These are phyloP conservation scores for Nineta flava DNA, from an alignment of 2,888 invertebrate species.

Conservation along the genomic window DNA sequence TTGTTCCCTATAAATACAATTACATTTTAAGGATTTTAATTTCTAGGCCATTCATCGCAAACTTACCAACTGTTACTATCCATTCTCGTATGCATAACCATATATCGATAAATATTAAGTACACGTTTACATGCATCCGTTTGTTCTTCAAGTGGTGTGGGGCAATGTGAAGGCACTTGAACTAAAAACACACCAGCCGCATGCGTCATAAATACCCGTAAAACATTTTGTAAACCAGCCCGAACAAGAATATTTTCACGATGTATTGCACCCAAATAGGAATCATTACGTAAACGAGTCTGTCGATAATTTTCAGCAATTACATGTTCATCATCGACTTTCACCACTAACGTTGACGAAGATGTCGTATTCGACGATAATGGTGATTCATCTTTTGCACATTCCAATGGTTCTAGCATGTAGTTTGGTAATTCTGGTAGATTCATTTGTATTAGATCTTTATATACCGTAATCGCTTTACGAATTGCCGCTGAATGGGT, in stretches of 20 bases:
- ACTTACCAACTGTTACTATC: conserved; percentile 78
- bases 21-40: background rate
- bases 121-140: conserved; percentile 94
- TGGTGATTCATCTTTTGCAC: conserved; percentile 13
- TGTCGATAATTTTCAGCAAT: conserved; percentile 23
- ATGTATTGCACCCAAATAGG: conserved; percentile 69
- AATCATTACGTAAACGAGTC: conserved; percentile 58
- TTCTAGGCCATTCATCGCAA: background rate
- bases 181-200: conserved; percentile 88
- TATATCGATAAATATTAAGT: conserved; percentile 86
- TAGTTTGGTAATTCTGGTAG: conserved; percentile 67
- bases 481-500: conserved; percentile 74
- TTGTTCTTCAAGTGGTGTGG: conserved; percentile 73
- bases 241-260: conserved; percentile 65
- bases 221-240: conserved; percentile 66
- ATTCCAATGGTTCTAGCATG: conserved; percentile 51
- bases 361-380: conserved; percentile 19
- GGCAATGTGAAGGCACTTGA: conserved; percentile 40
- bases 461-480: conserved; percentile 80
- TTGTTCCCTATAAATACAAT: conserved; percentile 52
- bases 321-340: conserved; percentile 20
- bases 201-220: conserved; percentile 85
- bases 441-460: conserved; percentile 88
- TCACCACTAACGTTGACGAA: conserved; percentile 20
- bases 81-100: conserved; percentile 94